Percentiles rank a stretch among this genome's conserved stretches.
These are phyloP conservation scores for Bombus terrestris DNA, from an alignment of 1,140 invertebrate species.

Conservation along the genomic window DNA sequence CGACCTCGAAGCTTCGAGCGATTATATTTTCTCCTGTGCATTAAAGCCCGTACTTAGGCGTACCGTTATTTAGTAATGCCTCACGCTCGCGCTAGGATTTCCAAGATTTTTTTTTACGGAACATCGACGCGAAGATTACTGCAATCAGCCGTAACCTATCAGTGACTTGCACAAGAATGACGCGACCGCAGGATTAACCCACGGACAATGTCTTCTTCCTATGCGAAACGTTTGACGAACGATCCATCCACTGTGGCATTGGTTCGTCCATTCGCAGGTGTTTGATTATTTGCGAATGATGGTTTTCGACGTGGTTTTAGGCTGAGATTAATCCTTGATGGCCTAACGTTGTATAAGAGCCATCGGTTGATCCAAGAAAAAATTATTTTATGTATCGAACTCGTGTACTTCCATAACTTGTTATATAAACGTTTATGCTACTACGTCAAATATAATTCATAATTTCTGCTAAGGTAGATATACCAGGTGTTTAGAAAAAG, in stretches of 20 bases:
- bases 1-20: conserved; percentile 35
- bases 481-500: too few species aligned
- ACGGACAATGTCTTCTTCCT: conserved; percentile 57
- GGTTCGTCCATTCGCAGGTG: conserved; percentile 15
- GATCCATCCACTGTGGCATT: background rate
- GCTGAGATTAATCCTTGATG: background rate
- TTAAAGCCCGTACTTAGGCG: conserved; percentile 66
- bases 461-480: too few species aligned
- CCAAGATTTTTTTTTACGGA: conserved; percentile 45
- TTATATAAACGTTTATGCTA: too few species aligned
- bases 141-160: conserved; percentile 67
- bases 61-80: conserved; percentile 67
- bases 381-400: background rate
- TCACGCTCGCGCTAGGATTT: conserved; percentile 56
- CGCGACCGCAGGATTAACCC: conserved; percentile 59
- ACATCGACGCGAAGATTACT: conserved; percentile 66
- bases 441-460: too few species aligned
- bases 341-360: too few species aligned
- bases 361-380: too few species aligned
- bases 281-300: conserved; percentile 45
- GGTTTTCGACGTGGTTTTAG: conserved; percentile 11
- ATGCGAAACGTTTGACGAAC: conserved; percentile 38
- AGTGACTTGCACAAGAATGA: conserved; percentile 62
- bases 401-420: background rate
- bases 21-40: conserved; percentile 64